Conservation (phyloP, 2,888 invertebrate genomes). For the Agelastica alni region DNA sequence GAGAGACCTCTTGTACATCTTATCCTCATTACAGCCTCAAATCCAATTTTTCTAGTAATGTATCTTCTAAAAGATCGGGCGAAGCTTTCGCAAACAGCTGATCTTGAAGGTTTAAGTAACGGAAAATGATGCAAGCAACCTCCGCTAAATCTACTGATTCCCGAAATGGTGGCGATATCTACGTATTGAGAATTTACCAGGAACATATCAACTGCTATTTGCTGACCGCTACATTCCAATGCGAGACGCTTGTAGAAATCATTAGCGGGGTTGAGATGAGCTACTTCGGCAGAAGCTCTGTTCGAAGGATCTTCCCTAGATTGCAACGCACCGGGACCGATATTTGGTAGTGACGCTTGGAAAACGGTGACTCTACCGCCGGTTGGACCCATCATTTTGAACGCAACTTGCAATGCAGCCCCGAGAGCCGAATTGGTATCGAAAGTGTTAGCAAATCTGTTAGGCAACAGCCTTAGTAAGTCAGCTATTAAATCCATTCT, state of each 20-base stretch:
- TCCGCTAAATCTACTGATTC: slow-evolving; percentile 88
- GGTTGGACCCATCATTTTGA: slow-evolving; percentile 87
- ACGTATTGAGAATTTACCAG: slow-evolving; percentile 90
- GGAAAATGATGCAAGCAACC: slow-evolving; percentile 94
- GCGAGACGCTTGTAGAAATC: slow-evolving; percentile 98
- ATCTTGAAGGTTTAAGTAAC: slow-evolving; percentile 74
- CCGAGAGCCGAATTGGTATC: slow-evolving; percentile 87
- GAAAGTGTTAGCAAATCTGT: slow-evolving; percentile 64
- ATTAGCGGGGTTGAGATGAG: slow-evolving; percentile 90
- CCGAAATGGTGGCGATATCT: slow-evolving; percentile 91
- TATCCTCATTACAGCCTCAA: slow-evolving; percentile 98
- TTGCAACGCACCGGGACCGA: slow-evolving; percentile 87
- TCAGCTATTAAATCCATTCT: slow-evolving; percentile 76
- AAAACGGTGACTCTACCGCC: slow-evolving; percentile 96
- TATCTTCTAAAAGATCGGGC: slow-evolving; percentile 82
- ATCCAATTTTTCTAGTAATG: slow-evolving; percentile 94
- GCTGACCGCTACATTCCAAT: slow-evolving; percentile 94
- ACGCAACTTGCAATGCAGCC: slow-evolving; percentile 89
- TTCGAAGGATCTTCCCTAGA: slow-evolving; percentile 88
- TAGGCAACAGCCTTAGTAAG: slow-evolving; percentile 77
- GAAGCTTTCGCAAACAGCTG: slow-evolving; percentile 74
- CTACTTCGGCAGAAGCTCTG: slow-evolving; percentile 78
- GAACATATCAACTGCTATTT: slow-evolving; percentile 95
- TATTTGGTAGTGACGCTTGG: slow-evolving; percentile 84
- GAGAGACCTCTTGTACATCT: slow-evolving; percentile 91